Percentiles rank a stretch among this genome's conserved stretches.
Conservation (phyloP, 1,140 invertebrate genomes). For the Pararge aegeria region DNA sequence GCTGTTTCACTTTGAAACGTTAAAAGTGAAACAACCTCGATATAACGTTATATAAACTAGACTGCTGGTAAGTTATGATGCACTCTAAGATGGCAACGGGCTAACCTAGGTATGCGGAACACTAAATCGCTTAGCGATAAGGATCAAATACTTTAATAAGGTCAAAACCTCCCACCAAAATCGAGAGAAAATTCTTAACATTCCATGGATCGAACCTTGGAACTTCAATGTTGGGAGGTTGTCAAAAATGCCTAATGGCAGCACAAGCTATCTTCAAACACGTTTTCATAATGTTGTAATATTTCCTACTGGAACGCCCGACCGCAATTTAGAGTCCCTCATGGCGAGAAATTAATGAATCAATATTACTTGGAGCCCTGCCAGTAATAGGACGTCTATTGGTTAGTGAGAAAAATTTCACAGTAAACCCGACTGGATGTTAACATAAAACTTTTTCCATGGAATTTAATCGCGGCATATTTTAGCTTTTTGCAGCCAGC, state of each 20-base stretch:
- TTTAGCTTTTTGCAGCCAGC: slow-evolving; percentile 2
- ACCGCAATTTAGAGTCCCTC: slow-evolving; percentile 5
- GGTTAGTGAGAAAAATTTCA: slow-evolving; percentile 20
- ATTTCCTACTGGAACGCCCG: neutral
- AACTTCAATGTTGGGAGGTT: no score
- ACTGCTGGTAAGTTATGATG: no score
- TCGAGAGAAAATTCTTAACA: no score
- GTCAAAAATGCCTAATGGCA: no score
- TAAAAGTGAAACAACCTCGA: neutral
- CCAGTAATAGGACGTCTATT: slow-evolving; percentile 9
- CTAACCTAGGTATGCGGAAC: no score
- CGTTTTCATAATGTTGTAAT: neutral
- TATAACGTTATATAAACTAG: no score
- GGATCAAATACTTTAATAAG: no score
- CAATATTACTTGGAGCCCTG: slow-evolving; percentile 17
- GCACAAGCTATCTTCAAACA: neutral
- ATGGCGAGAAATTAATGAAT: slow-evolving; percentile 20
- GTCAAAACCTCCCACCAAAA: no score
- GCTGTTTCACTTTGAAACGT: neutral
- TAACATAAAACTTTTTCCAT: slow-evolving; percentile 19
- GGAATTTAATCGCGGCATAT: slow-evolving; percentile 17
- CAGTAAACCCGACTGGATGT: slow-evolving; percentile 4
- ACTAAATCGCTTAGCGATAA: no score
- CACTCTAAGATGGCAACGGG: no score
- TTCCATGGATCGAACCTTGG: no score